Conservation (phyloP, 2,113 vertebrate species). For the Cichladusa arquata region DNA sequence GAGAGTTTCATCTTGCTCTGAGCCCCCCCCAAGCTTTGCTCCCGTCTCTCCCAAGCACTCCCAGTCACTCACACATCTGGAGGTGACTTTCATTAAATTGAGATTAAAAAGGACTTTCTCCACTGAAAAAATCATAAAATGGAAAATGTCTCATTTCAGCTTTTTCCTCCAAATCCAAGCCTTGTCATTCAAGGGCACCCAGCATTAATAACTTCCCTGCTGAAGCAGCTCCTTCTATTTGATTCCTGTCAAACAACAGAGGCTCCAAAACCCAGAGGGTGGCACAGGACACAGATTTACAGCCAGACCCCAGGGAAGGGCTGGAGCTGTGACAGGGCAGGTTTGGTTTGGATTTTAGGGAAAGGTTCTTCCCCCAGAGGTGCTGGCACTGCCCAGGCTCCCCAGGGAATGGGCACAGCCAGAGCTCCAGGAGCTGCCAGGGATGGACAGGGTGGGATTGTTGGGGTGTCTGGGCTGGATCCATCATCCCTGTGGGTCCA, state of each 20-base stretch:
- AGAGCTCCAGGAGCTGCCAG: not conserved
- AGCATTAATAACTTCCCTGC: conserved; percentile 22
- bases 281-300: not conserved
- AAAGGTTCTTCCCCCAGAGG: not conserved
- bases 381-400: not conserved
- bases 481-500: fast-evolving
- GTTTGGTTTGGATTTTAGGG: fast-evolving
- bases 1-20: not conserved
- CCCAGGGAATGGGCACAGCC: not conserved
- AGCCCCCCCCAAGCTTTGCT: not conserved
- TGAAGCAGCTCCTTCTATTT: conserved; percentile 2
- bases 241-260: not conserved
- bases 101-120: conserved; percentile 39
- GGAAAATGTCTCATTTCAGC: conserved; percentile 42
- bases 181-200: not conserved
- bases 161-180: not conserved
- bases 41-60: not conserved
- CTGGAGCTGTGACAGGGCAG: fast-evolving
- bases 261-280: not conserved
- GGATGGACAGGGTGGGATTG: not conserved
- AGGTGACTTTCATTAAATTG: conserved; percentile 29
- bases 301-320: not conserved
- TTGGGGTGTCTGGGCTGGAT: not conserved
- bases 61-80: not conserved
- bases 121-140: not conserved